Percentiles rank a stretch among this genome's conserved stretches.
These are phyloP conservation scores for Drosophila athabasca DNA, from an alignment of 1,140 invertebrate genomes.

Conservation along the genomic window DNA sequence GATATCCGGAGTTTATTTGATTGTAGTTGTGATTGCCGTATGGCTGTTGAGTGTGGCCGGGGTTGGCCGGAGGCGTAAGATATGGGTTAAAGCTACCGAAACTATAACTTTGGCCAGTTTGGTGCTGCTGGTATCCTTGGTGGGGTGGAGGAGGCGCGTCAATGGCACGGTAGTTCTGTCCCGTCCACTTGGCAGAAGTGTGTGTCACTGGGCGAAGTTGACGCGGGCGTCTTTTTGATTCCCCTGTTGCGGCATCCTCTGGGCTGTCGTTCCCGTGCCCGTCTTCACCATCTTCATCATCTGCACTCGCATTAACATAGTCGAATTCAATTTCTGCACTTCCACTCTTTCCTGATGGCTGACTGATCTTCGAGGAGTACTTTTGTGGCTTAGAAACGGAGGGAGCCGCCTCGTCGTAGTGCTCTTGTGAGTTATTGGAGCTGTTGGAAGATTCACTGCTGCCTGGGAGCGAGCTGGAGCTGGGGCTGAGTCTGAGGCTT, in stretches of 20 bases:
- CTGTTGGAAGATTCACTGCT: conserved; percentile 34
- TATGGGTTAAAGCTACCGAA: conserved; percentile 77
- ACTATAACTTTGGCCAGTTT: conserved; percentile 51
- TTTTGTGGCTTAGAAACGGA: conserved; percentile 22
- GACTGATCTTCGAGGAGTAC: conserved; percentile 59
- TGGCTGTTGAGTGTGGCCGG: conserved; percentile 17
- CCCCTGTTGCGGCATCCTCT: conserved; percentile 44
- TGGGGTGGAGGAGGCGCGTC: conserved; percentile 46
- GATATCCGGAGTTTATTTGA: conserved; percentile 51
- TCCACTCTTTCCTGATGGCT: neutral
- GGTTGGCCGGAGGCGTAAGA: conserved; percentile 60
- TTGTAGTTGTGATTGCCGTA: conserved; percentile 57
- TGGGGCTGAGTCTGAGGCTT: neutral
- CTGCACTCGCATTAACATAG: conserved; percentile 3
- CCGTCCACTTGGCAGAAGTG: conserved; percentile 42
- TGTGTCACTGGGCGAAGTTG: conserved; percentile 61
- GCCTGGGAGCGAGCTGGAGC: neutral
- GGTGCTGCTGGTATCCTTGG: conserved; percentile 26
- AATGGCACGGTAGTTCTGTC: conserved; percentile 57
- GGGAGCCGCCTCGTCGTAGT: conserved; percentile 15
- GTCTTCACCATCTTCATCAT: neutral
- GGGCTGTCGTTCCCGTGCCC: conserved; percentile 26
- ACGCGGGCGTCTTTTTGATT: conserved; percentile 56
- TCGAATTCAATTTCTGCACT: conserved; percentile 19
- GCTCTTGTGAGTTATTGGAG: conserved; percentile 51